These are phyloP conservation scores for Sitophilus oryzae DNA, from an alignment of 1,140 invertebrate genomes.

Conservation along the genomic window DNA sequence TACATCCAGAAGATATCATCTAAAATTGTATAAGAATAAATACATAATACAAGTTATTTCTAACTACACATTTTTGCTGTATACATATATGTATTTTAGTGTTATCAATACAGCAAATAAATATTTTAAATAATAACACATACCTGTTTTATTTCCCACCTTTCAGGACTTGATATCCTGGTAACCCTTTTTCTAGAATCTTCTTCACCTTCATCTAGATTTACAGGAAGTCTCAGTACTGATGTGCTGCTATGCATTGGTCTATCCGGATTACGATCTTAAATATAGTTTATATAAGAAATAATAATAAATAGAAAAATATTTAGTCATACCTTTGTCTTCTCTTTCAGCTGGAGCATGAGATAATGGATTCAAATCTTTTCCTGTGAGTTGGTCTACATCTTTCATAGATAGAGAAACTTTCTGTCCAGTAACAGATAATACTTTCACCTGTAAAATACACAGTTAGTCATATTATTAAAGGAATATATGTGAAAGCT, in stretches of 20 bases:
- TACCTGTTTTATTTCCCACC: constrained; percentile 76
- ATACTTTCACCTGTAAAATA: constrained; percentile 63
- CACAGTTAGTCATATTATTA: not conserved
- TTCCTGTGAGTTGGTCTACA: constrained; percentile 91
- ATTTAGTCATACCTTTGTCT: constrained; percentile 44
- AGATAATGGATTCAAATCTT: constrained; percentile 86
- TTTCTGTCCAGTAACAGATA: constrained; percentile 87
- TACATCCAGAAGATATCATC: constrained; percentile 81
- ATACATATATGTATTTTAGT: not conserved
- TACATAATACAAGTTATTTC: not conserved
- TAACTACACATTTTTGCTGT: not conserved
- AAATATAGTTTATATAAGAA: constrained; percentile 6
- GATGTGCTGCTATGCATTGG: constrained; percentile 55
- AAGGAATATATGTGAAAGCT: not conserved
- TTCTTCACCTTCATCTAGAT: constrained; percentile 63
- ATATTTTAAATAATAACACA: constrained; percentile 32
- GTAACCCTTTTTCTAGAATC: constrained; percentile 76
- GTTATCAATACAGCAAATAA: not conserved
- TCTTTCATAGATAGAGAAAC: constrained; percentile 98
- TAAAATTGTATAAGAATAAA: constrained; percentile 1
- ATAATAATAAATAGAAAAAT: constrained; percentile 4
- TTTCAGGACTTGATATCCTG: constrained; percentile 92
- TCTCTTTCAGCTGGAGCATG: constrained; percentile 60
- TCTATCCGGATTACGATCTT: constrained; percentile 77
- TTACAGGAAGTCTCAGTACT: constrained; percentile 61